Evolutionary conservation across 1,140 invertebrate species (phyloP), one percentile per base, ranked within the genome.

Genomic region (Halyomorpha halys): DNA sequence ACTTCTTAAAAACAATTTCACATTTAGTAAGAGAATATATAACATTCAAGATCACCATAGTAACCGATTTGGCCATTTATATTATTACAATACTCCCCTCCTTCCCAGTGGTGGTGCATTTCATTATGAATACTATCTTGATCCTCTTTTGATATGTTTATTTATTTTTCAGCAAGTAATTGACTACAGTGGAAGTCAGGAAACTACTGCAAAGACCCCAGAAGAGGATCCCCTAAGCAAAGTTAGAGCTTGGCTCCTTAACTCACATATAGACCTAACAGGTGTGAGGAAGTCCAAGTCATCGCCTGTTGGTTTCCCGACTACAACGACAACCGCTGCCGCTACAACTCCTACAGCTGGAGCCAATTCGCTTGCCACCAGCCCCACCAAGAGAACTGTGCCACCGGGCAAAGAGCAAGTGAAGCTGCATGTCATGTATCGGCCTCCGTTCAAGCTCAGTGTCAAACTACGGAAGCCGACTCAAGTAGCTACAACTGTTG

Each of bases 391-490:
- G 34, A 16, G 59, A 8, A n/a, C 34, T 1, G 27, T 30, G 13
- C 27, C 51, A 19, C 18, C 63, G 65, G 69, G 76, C 18, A 80
- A 81, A 60, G 81, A 87, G 69, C 82, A 85, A 63, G 82, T 86
- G 0, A 82, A 87, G 59, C 73, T 91, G 13, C 89, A 91, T 73
- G 87, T 91, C 2, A 85, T 90, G 6, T 91, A 90, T 72, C 90
- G 89, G 70, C 87, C 88, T 30, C 88, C 89, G 1, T 91, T 91
- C 72, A 86, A 87, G 68, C 90, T 90, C 72, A 89, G 85, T 72
- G 79, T 90, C 21, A 87, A 87, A 70, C 78, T 91, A 53, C 83
- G 83, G 44, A 73, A 72, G 62, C 69, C 69, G 21, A 69, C 70
- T 21, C 66, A 68, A 65, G 66, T 69, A 13, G 68, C 68, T 18